Evolutionary conservation across 2,797 vertebrate genomes (phyloP).

Genomic region (Oreortyx pictus): DNA sequence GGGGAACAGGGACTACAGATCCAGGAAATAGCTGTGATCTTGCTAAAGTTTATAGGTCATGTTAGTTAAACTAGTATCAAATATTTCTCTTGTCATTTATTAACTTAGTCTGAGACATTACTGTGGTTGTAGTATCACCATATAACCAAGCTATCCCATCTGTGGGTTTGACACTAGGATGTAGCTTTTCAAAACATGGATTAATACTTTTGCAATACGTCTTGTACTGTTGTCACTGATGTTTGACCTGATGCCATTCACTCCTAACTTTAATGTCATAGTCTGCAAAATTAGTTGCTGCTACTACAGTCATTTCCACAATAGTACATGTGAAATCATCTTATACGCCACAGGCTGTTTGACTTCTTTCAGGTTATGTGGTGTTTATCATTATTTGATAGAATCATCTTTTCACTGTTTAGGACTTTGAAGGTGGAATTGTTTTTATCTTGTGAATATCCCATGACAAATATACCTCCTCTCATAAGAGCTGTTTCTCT

Average conservation of each 20-base stretch:
- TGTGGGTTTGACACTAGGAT: neutral
- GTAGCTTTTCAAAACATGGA: neutral
- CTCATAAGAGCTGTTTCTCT: neutral
- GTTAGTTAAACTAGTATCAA: neutral
- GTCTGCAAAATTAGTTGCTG: neutral
- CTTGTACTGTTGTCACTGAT: neutral
- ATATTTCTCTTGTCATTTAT: neutral
- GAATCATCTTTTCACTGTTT: neutral
- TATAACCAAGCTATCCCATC: neutral
- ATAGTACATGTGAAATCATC: neutral
- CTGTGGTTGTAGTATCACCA: neutral
- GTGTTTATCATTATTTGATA: neutral
- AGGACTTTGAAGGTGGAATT: neutral
- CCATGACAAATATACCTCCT: neutral
- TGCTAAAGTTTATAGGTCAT: neutral
- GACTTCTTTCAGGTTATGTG: neutral
- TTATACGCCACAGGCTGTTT: neutral
- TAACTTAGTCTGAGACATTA: neutral
- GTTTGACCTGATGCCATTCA: neutral
- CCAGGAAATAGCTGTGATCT: neutral
- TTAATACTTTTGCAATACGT: neutral
- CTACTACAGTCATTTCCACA: neutral
- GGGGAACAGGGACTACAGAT: neutral
- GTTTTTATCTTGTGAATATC: slow-evolving; percentile 9
- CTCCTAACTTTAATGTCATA: neutral